Percentiles rank a stretch among this genome's conserved stretches.
phyloP scores from a whole-genome alignment of 2,888 invertebrate species.

The Willowsia nigromaculata region DNA sequence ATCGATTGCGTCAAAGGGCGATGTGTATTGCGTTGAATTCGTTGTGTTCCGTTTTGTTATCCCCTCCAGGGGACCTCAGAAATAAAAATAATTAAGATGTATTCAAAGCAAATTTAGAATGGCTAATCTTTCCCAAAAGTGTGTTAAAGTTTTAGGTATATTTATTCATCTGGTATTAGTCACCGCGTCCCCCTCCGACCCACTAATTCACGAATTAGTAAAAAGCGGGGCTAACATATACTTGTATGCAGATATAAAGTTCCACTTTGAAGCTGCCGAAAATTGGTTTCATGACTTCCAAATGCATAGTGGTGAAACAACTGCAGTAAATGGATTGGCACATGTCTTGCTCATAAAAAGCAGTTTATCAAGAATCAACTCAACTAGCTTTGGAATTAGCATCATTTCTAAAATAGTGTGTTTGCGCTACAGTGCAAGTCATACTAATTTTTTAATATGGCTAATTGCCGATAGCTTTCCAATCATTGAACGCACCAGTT shows the following conservation, averaged over 20 bases:
- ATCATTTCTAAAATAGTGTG: background rate
- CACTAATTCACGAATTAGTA: too few relatives aligned
- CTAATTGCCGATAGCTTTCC: background rate
- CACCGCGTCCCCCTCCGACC: too few relatives aligned
- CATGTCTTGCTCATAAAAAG: background rate
- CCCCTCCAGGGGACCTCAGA: too few relatives aligned
- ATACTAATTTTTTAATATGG: background rate
- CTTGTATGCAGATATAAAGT: background rate
- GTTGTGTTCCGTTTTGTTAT: too few relatives aligned
- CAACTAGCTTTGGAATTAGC: background rate
- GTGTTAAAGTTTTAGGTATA: too few relatives aligned
- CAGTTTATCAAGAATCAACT: background rate
- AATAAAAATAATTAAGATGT: too few relatives aligned
- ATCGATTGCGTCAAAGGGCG: too few relatives aligned
- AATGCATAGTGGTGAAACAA: too few relatives aligned
- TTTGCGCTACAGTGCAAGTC: background rate
- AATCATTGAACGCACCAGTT: background rate
- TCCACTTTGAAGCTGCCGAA: background rate
- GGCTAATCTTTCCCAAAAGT: too few relatives aligned
- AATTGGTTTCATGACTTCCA: background rate
- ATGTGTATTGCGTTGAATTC: too few relatives aligned
- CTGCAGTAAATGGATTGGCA: background rate
- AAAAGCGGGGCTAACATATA: background rate
- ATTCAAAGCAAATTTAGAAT: too few relatives aligned
- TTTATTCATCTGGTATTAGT: too few relatives aligned